Evolutionary conservation across 1,140 invertebrate species (phyloP).

Genomic region (Macrocentrus cingulum): DNA sequence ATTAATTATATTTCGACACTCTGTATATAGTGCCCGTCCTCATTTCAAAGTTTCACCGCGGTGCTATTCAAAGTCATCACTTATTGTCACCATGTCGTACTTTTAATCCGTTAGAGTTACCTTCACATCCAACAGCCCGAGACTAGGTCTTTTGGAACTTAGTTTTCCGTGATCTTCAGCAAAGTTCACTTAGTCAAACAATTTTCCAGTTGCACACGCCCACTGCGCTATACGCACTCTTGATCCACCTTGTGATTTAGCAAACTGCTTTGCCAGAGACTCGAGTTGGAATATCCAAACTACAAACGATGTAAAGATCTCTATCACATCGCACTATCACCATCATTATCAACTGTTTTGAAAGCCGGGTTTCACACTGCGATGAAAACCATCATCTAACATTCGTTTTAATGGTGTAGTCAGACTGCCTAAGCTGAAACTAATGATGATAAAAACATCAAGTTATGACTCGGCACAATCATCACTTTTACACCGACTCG

Average conservation of each 20-base stretch:
- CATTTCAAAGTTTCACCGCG: conserved; percentile 8
- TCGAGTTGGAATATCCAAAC: conserved; percentile 11
- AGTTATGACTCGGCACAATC: no score
- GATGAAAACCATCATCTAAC: no score
- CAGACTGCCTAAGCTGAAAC: no score
- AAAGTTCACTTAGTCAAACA: conserved; percentile 24
- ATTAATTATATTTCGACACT: no score
- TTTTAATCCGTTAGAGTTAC: not conserved
- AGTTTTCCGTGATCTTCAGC: conserved; percentile 24
- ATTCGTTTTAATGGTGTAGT: no score
- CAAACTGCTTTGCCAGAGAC: not conserved
- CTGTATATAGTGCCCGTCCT: no score
- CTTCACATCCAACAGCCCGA: not conserved
- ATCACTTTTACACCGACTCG: no score
- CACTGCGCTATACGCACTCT: conserved; percentile 1
- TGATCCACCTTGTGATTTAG: not conserved
- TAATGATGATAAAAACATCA: no score
- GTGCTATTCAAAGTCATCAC: conserved; percentile 36
- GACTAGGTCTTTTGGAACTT: conserved; percentile 14
- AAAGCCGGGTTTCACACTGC: no score
- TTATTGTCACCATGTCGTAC: not conserved
- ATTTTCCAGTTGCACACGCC: conserved; percentile 29
- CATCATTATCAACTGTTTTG: no score
- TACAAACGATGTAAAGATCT: not conserved
- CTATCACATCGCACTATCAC: no score